Percentiles rank a stretch among this genome's conserved stretches.
These are phyloP conservation scores for Mylabris phalerata DNA, from an alignment of 1,140 invertebrate species.

Conservation along the genomic window DNA sequence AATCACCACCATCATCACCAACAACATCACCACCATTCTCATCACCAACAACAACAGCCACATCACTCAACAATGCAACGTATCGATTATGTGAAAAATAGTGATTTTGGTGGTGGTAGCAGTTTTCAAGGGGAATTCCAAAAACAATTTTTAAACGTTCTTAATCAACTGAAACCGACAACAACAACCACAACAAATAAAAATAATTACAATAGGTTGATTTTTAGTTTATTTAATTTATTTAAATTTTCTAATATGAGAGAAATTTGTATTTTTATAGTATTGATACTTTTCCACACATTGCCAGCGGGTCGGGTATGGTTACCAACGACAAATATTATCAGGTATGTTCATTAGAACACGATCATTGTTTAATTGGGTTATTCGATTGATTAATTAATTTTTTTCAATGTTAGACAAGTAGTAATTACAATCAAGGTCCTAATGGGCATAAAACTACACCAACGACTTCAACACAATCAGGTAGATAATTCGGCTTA, in stretches of 20 bases:
- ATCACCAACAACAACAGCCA: conserved; percentile 5
- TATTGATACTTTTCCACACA: conserved; percentile 16
- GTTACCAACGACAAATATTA: conserved; percentile 12
- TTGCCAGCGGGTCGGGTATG: conserved; percentile 4
- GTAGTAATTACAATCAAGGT: conserved; percentile 25
- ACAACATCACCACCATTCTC: background rate
- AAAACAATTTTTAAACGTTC: conserved; percentile 35
- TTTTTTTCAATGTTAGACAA: conserved; percentile 14
- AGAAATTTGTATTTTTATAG: conserved; percentile 1
- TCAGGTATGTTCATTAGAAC: conserved; percentile 4
- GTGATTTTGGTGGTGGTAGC: conserved; percentile 12
- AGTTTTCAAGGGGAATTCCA: conserved; percentile 39
- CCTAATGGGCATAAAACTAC: conserved; percentile 19
- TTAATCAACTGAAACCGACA: conserved; percentile 23
- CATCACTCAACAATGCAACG: conserved; percentile 12
- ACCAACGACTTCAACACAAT: background rate
- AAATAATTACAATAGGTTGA: conserved; percentile 29
- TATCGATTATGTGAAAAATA: conserved; percentile 8
- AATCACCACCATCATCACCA: conserved; percentile 1
- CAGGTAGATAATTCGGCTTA: conserved; percentile 12
- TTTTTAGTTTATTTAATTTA: conserved; percentile 11
- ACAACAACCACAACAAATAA: conserved; percentile 9
- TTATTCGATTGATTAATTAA: background rate
- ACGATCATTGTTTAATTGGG: background rate
- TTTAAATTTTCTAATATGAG: no score